These are phyloP conservation scores for roundworm (Caenorhabditis elegans) DNA, from an alignment of 1,140 invertebrate genomes.

Conservation along the genomic window DNA sequence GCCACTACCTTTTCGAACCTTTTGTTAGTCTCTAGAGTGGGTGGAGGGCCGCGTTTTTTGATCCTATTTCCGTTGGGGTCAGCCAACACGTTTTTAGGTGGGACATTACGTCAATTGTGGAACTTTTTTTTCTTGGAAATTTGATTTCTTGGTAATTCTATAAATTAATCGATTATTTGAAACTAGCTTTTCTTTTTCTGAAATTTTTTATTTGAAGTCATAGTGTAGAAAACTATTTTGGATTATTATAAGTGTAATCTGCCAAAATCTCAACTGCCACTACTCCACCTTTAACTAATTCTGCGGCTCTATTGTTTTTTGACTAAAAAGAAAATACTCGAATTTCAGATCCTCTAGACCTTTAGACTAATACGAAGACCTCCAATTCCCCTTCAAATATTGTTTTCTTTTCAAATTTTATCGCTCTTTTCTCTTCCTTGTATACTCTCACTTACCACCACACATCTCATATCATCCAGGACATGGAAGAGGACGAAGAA, in stretches of 20 bases:
- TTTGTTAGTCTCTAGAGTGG: conserved; percentile 2
- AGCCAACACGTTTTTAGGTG: neutral
- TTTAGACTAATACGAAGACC: no score
- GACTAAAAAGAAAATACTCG: neutral
- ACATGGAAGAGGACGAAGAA: conserved; percentile 20
- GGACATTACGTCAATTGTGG: neutral
- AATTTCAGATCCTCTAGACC: no score
- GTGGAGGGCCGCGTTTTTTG: neutral
- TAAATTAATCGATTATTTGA: no score
- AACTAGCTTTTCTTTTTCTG: neutral
- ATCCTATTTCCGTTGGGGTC: conserved; percentile 7
- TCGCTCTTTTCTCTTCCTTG: neutral
- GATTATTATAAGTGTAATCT: no score
- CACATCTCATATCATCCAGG: neutral
- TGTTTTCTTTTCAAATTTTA: neutral
- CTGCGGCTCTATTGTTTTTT: neutral
- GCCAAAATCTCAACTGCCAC: no score
- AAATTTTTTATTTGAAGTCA: no score
- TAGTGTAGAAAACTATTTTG: no score
- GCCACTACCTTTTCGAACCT: neutral
- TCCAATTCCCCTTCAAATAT: no score
- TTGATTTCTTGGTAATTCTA: neutral
- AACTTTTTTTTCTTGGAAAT: neutral
- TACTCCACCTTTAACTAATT: neutral
- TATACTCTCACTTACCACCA: neutral